Conservation (phyloP, 2,797 vertebrate genomes). For the Labeo calbasu region DNA sequence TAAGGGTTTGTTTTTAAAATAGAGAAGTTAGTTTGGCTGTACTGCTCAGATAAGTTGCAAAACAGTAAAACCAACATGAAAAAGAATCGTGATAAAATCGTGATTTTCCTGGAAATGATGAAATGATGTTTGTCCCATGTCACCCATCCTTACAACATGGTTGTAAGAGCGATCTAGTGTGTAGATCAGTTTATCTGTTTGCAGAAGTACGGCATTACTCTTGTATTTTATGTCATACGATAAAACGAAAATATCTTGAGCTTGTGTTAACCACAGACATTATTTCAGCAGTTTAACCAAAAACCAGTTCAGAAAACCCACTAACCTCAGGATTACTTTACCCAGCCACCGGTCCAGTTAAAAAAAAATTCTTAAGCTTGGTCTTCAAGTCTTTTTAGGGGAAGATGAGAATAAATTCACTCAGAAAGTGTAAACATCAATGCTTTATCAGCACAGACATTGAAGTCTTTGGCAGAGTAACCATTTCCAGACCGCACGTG, state of each 20-base stretch:
- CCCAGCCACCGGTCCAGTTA: background rate
- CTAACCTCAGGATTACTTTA: background rate
- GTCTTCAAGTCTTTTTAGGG: background rate
- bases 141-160: no score
- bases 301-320: background rate
- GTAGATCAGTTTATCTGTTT: no score
- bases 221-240: background rate
- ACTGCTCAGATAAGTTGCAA: no score
- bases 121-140: no score
- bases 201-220: background rate
- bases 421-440: background rate
- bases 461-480: constrained; percentile 10
- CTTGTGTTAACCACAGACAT: background rate
- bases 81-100: no score
- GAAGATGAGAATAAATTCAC: background rate
- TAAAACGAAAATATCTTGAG: background rate
- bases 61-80: no score
- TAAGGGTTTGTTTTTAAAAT: no score
- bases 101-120: no score
- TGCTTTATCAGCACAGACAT: constrained; percentile 9
- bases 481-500: constrained; percentile 42
- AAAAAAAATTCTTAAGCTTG: background rate
- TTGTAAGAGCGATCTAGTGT: background rate
- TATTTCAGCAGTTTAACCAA: background rate
- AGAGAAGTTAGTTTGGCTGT: no score